Evolutionary conservation across 1,140 invertebrate genomes (phyloP).

Genomic region (Lasioglossum baleicum): DNA sequence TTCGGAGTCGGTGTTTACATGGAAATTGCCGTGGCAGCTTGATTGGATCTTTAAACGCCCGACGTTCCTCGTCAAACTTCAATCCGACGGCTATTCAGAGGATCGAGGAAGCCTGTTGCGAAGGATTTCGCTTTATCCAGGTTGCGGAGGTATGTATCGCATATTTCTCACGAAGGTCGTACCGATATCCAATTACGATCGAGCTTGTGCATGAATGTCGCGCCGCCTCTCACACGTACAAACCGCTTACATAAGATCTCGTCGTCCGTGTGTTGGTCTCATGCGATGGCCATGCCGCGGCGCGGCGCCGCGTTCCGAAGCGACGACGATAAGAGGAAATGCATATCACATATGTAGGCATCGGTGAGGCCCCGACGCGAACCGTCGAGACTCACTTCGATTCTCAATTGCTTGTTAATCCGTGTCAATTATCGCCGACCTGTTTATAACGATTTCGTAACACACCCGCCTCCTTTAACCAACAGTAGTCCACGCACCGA

Average conservation of each 20-base stretch:
- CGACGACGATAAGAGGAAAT: slow-evolving; percentile 36
- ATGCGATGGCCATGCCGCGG: background rate
- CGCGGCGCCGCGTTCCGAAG: background rate
- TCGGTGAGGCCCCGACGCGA: background rate
- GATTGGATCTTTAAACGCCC: background rate
- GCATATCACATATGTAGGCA: background rate
- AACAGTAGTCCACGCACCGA: background rate
- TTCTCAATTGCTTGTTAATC: slow-evolving; percentile 53
- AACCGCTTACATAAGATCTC: slow-evolving; percentile 35
- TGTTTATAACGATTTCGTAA: slow-evolving; percentile 52
- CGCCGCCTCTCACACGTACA: background rate
- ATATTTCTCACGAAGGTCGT: slow-evolving; percentile 36
- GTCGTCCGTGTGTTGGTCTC: background rate
- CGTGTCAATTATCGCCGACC: slow-evolving; percentile 50
- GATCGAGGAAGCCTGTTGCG: background rate
- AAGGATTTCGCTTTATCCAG: background rate
- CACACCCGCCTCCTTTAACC: slow-evolving; percentile 1
- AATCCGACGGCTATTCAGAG: background rate
- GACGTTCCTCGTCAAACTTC: background rate
- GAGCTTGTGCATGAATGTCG: background rate
- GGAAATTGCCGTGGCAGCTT: background rate
- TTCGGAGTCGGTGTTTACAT: background rate
- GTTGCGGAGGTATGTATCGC: background rate
- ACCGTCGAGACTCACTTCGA: slow-evolving; percentile 9
- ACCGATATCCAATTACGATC: slow-evolving; percentile 43